These are phyloP conservation scores for Phrixothrix hirtus DNA, from an alignment of 2,888 invertebrate genomes.

Conservation along the genomic window DNA sequence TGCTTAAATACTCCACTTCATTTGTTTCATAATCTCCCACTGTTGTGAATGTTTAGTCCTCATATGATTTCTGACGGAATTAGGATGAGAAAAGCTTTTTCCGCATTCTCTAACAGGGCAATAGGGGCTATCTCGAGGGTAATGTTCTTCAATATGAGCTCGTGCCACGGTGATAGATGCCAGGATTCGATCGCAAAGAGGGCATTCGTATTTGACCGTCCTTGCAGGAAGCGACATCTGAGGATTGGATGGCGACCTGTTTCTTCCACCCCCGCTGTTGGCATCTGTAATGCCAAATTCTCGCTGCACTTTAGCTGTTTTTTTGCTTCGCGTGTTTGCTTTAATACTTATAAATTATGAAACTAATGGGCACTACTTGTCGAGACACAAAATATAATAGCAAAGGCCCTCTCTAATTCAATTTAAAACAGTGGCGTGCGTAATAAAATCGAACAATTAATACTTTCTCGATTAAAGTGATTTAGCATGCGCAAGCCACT, in stretches of 20 bases:
- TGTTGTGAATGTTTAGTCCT: constrained; percentile 78
- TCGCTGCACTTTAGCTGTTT: constrained; percentile 45
- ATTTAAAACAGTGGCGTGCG: not conserved
- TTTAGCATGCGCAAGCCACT: too few species aligned
- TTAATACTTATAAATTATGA: constrained; percentile 12
- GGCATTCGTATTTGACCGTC: constrained; percentile 64
- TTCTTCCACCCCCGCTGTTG: constrained; percentile 43
- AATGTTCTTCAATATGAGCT: constrained; percentile 78
- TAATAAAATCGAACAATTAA: too few species aligned
- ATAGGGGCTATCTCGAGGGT: constrained; percentile 80
- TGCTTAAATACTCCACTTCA: constrained; percentile 67
- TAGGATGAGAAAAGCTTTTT: constrained; percentile 78
- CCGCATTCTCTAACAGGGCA: constrained; percentile 79
- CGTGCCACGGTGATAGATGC: constrained; percentile 70
- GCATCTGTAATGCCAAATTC: constrained; percentile 67
- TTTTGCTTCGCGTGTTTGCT: constrained; percentile 47
- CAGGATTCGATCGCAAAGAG: constrained; percentile 71
- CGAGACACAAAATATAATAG: not conserved
- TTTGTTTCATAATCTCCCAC: constrained; percentile 83
- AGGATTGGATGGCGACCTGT: constrained; percentile 24
- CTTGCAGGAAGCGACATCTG: constrained; percentile 50
- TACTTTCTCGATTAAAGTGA: too few species aligned
- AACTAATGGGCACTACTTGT: not conserved
- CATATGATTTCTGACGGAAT: constrained; percentile 87
- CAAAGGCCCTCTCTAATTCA: too few species aligned